phyloP scores from a whole-genome alignment of 2,113 vertebrate genomes.

The Sciurus niger region DNA sequence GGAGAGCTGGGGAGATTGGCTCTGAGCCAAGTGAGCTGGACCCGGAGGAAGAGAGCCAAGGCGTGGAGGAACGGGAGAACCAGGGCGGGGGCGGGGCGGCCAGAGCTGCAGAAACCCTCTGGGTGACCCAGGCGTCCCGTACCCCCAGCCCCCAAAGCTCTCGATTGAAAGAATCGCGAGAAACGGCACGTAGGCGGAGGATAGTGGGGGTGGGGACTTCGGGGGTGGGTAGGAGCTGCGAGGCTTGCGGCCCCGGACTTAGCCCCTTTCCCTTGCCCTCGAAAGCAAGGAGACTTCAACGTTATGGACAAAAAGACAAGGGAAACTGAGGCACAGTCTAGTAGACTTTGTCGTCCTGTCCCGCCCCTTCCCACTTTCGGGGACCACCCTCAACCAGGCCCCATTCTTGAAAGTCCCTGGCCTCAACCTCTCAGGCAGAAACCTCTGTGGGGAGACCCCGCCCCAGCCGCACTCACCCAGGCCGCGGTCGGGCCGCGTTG shows the following conservation, averaged over 20 bases:
- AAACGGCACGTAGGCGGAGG: conserved; percentile 79
- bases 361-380: conserved; percentile 63
- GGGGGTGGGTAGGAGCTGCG: neutral
- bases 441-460: conserved; percentile 44
- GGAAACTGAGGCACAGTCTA: conserved; percentile 70
- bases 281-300: conserved; percentile 72
- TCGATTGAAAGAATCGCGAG: conserved; percentile 78
- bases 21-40: conserved; percentile 51
- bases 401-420: conserved; percentile 21
- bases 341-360: conserved; percentile 7
- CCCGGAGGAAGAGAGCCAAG: conserved; percentile 39
- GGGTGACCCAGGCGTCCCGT: conserved; percentile 78
- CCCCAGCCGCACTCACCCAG: conserved; percentile 89
- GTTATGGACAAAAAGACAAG: conserved; percentile 15
- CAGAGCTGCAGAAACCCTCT: conserved; percentile 73
- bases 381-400: conserved; percentile 23
- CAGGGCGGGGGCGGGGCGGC: conserved; percentile 66
- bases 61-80: conserved; percentile 61
- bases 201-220: conserved; percentile 72
- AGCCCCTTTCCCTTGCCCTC: conserved; percentile 68
- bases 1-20: conserved; percentile 74
- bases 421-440: conserved; percentile 55
- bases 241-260: neutral
- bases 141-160: conserved; percentile 64
- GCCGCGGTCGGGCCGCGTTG: conserved; percentile 91